Base-by-base conservation (phyloP, 2,113 vertebrate genomes). In the Rhinopomastus cyanomelas region DNA sequence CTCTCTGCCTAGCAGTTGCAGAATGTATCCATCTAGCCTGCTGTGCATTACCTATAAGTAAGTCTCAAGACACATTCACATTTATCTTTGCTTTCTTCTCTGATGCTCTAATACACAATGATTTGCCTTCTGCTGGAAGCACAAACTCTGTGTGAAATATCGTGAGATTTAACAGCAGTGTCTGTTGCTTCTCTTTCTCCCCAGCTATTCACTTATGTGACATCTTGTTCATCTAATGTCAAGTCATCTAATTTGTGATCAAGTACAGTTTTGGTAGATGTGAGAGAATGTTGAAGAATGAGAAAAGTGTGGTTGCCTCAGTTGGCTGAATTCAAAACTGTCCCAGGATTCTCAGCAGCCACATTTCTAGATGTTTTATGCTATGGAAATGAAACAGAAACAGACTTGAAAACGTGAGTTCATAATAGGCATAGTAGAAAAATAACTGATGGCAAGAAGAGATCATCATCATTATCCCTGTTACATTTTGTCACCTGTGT, bases 401-500 rank as follows among this genome's bases (percentile, higher is more conserved):
- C 21, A 87, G 16, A 67, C 13, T 74, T 37, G 69, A 32, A 89
- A 92, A 56, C 56, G 6, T 1, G 5, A 6, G 8, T 67, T 85
- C 34, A 34, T 74, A 89, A 81, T 9, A 16, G 21, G 39, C 80
- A 89, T 52, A 42, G 49, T 25, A 78, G 79, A 74, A 80, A 94
- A 81, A 90, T 59, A 69, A 85, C 32, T 9, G 18, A 90, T 68
- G 48, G 52, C 44, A 89, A 34, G 36, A 88, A 80, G 71, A 92
- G n/a, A 89, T 76, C 65, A 85, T 37, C 18, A 42, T 80, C 29
- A 82, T 92, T 81, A 88, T 73, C 36, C 68, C 30, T 15, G n/a
- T 51, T 88, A 69, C 19, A 30, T 89, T 93, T 93, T 92, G 42
- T 87, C 85, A 93, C 81, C 74, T 88, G 67, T 49, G 49, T 3